These are phyloP conservation scores for Drosophila punjabiensis DNA, from an alignment of 1,140 invertebrate genomes.

Conservation along the genomic window DNA sequence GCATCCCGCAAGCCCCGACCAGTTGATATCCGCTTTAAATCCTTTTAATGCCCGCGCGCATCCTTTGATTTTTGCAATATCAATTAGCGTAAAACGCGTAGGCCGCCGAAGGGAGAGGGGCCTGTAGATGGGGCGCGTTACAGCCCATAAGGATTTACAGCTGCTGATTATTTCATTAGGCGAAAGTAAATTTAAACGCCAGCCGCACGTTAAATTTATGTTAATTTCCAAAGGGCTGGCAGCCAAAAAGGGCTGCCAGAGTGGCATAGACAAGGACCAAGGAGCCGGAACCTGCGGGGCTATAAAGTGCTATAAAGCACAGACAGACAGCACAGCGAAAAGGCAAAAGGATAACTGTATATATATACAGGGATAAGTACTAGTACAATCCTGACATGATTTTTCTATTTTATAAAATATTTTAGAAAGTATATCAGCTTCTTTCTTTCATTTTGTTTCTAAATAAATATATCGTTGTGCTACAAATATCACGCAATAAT, in stretches of 20 bases:
- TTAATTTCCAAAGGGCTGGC: conserved; percentile 70
- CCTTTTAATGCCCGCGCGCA: conserved; percentile 64
- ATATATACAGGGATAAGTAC: background rate
- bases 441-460: background rate
- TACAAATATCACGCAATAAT: background rate
- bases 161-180: conserved; percentile 80
- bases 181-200: conserved; percentile 77
- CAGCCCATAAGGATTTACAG: conserved; percentile 69
- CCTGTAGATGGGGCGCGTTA: background rate
- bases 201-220: conserved; percentile 75
- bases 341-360: background rate
- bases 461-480: background rate
- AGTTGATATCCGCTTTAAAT: conserved; percentile 65
- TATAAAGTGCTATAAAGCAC: background rate
- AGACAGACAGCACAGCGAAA: conserved; percentile 2
- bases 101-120: too few species aligned
- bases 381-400: background rate
- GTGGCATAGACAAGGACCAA: conserved; percentile 7
- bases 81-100: conserved; percentile 71
- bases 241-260: conserved; percentile 39
- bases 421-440: background rate
- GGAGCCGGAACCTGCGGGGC: background rate
- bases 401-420: too few species aligned
- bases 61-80: conserved; percentile 82
- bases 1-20: conserved; percentile 7